phyloP scores from a whole-genome alignment of 2,888 invertebrate genomes.

The Tridacna crocea region DNA sequence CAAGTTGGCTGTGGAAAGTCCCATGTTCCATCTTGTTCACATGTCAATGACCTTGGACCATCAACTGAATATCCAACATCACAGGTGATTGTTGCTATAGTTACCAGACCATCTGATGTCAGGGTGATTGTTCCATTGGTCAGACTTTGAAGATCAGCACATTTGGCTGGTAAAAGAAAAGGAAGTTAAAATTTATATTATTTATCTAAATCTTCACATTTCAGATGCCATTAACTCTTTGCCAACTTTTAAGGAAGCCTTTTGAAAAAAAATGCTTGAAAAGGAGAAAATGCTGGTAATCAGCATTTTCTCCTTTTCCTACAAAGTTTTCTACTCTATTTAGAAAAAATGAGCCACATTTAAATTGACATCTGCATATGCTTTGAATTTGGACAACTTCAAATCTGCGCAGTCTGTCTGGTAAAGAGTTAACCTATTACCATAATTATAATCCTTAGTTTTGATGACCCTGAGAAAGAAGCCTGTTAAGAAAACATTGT shows the following conservation, averaged over 20 bases:
- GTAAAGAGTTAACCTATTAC: too few species aligned
- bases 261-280: not conserved
- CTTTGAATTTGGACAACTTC: too few species aligned
- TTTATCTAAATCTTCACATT: too few species aligned
- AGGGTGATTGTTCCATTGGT: constrained; percentile 22
- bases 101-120: constrained; percentile 31
- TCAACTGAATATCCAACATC: constrained; percentile 11
- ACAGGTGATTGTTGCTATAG: constrained; percentile 28
- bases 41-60: constrained; percentile 26
- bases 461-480: too few species aligned
- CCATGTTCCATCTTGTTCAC: constrained; percentile 49
- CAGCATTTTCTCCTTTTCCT: not conserved
- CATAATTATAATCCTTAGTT: too few species aligned
- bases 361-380: too few species aligned
- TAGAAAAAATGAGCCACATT: too few species aligned
- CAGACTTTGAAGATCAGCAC: not conserved
- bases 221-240: too few species aligned
- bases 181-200: not conserved
- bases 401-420: too few species aligned
- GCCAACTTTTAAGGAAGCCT: too few species aligned
- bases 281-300: not conserved
- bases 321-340: not conserved
- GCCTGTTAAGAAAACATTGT: too few species aligned
- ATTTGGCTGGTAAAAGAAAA: constrained; percentile 21
- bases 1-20: constrained; percentile 42